Conservation (phyloP, 1,140 invertebrate species). For the Hermetia illucens region DNA sequence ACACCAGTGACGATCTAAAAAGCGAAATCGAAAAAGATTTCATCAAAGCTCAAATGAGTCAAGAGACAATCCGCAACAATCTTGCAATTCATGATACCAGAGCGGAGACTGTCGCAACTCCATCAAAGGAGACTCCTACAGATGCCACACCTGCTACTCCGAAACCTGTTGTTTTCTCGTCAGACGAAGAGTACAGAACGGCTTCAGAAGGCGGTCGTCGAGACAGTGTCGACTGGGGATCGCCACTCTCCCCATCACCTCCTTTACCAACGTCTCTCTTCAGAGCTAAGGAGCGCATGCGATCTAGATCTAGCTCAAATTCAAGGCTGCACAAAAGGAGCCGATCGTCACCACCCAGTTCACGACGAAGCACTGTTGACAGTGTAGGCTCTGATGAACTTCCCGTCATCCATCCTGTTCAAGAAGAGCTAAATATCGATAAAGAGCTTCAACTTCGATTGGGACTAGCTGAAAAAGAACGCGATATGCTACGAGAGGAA, state of each 20-base stretch:
- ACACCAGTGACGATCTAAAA: conserved; percentile 9
- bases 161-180: conserved; percentile 56
- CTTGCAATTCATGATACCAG: not conserved
- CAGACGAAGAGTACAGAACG: conserved; percentile 71
- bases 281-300: conserved; percentile 60
- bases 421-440: conserved; percentile 31
- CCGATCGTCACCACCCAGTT: conserved; percentile 46
- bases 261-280: conserved; percentile 58
- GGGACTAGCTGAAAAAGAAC: conserved; percentile 44
- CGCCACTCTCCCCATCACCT: conserved; percentile 50
- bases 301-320: conserved; percentile 37
- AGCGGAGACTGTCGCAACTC: too few relatives aligned
- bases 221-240: conserved; percentile 50
- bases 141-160: conserved; percentile 47
- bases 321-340: conserved; percentile 42
- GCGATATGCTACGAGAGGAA: conserved; percentile 50
- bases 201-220: conserved; percentile 59
- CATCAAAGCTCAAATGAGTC: conserved; percentile 20
- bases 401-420: conserved; percentile 19
- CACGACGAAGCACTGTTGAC: conserved; percentile 48
- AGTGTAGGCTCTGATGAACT: conserved; percentile 46
- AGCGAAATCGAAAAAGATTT: conserved; percentile 30
- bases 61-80: conserved; percentile 7
- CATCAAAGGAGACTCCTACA: too few relatives aligned
- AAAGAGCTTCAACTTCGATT: conserved; percentile 20